phyloP scores from a whole-genome alignment of 2,797 vertebrate genomes.

The Anomalospiza imberbis region DNA sequence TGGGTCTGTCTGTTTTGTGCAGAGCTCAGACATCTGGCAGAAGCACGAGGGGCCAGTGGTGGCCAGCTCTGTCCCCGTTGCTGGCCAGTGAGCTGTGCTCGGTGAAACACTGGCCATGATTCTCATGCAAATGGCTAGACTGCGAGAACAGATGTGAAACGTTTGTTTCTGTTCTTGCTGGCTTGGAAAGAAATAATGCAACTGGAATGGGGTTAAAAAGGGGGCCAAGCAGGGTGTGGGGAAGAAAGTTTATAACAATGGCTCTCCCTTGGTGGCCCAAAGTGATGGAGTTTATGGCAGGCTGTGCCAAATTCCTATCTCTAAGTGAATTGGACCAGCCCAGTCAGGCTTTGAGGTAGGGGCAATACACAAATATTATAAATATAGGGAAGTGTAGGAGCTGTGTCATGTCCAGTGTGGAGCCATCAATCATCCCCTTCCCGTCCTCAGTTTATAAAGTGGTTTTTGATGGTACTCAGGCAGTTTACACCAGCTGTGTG shows the following conservation, averaged over 20 bases:
- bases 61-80: constrained; percentile 75
- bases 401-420: constrained; percentile 41
- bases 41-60: constrained; percentile 68
- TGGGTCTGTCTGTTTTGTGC: constrained; percentile 69
- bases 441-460: constrained; percentile 58
- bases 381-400: constrained; percentile 57
- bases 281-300: constrained; percentile 49
- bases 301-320: constrained; percentile 57
- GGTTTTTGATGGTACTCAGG: constrained; percentile 55
- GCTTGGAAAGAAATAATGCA: constrained; percentile 93
- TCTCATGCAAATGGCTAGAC: constrained; percentile 90
- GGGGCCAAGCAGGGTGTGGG: constrained; percentile 54
- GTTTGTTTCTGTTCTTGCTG: constrained; percentile 91
- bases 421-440: constrained; percentile 59
- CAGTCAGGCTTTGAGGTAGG: constrained; percentile 44
- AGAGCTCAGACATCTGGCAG: constrained; percentile 86
- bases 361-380: constrained; percentile 54
- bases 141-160: constrained; percentile 92
- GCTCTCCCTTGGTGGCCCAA: constrained; percentile 83
- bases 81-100: constrained; percentile 81
- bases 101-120: constrained; percentile 82
- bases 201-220: constrained; percentile 67
- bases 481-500: constrained; percentile 33
- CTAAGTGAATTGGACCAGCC: constrained; percentile 27
- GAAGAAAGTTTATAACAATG: constrained; percentile 64